phyloP scores from a whole-genome alignment of 2,888 invertebrate genomes.

The Amphipyra berbera region DNA sequence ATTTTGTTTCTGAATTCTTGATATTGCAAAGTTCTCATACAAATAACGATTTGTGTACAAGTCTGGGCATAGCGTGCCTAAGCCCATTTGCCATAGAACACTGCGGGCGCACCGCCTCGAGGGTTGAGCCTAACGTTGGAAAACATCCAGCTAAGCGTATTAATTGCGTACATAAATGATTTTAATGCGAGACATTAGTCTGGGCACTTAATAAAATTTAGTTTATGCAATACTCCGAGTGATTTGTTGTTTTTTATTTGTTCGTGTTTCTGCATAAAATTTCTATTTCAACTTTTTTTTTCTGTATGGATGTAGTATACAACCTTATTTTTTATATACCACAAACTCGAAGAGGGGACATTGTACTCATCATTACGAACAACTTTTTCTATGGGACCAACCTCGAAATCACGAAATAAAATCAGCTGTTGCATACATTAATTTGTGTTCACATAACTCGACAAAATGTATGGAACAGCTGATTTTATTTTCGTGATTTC shows the following conservation, averaged over 20 bases:
- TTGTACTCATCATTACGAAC: too few species aligned
- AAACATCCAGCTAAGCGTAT: conserved; percentile 75
- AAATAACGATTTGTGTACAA: conserved; percentile 60
- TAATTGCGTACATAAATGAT: conserved; percentile 82
- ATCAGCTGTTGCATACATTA: too few species aligned
- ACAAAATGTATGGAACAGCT: too few species aligned
- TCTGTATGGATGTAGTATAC: too few species aligned
- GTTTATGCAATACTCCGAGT: conserved; percentile 34
- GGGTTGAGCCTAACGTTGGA: conserved; percentile 52
- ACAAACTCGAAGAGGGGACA: too few species aligned
- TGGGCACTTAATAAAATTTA: conserved; percentile 58
- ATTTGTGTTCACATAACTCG: too few species aligned
- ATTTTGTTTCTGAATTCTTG: background rate
- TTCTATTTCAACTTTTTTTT: too few species aligned
- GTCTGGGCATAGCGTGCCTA: conserved; percentile 74
- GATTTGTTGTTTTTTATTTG: conserved; percentile 32
- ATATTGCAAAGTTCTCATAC: conserved; percentile 64
- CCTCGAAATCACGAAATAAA: too few species aligned
- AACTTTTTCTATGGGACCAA: too few species aligned
- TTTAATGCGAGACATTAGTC: conserved; percentile 78
- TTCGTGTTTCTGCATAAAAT: background rate
- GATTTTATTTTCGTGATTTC: too few species aligned
- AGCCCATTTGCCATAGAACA: conserved; percentile 72
- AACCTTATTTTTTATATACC: too few species aligned
- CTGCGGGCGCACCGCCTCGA: conserved; percentile 67